phyloP scores from a whole-genome alignment of 2,797 vertebrate species.

The Fundulus diaphanus region DNA sequence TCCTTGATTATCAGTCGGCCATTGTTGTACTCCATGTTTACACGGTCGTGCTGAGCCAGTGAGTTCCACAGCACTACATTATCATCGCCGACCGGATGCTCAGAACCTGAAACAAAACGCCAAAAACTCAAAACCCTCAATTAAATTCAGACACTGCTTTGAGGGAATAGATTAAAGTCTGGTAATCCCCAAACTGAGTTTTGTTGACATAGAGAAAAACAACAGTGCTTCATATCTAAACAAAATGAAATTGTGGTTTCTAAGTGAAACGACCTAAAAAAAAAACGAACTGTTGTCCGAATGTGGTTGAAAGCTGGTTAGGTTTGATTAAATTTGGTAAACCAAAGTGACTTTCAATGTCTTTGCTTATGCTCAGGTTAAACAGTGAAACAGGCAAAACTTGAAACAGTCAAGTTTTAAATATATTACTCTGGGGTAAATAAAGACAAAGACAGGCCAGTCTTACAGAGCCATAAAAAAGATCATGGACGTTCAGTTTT shows the following conservation, averaged over 20 bases:
- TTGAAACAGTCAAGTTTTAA: neutral
- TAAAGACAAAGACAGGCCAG: neutral
- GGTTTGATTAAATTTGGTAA: neutral
- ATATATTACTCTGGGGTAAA: neutral
- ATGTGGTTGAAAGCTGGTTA: neutral
- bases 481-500: neutral
- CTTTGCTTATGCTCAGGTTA: neutral
- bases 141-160: neutral
- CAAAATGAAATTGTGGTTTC: neutral
- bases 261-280: neutral
- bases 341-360: neutral
- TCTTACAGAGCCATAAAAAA: neutral
- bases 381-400: neutral
- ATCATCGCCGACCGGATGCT: rapidly evolving
- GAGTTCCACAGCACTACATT: conserved; percentile 54
- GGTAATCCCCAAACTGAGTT: neutral
- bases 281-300: neutral
- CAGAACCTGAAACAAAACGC: conserved; percentile 37
- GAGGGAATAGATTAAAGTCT: neutral
- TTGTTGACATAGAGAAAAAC: neutral
- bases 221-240: neutral
- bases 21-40: conserved; percentile 53
- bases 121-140: neutral
- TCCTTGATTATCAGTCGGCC: conserved; percentile 41
- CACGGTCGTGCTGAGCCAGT: conserved; percentile 1